Evolutionary conservation across 2,888 invertebrate species (phyloP).

Genomic region (Yponomeuta cagnagella): DNA sequence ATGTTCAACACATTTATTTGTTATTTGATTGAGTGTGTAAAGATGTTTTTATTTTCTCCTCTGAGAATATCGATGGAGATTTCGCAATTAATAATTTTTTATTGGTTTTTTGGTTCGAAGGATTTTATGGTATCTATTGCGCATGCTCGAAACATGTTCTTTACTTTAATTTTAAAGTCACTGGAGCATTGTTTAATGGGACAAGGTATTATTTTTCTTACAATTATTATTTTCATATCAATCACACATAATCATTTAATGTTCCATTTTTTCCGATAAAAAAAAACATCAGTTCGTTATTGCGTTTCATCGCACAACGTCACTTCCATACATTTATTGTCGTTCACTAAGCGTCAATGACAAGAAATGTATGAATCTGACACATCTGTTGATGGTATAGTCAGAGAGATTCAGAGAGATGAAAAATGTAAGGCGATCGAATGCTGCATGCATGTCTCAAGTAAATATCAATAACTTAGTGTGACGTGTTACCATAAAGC

Average conservation of each 20-base stretch:
- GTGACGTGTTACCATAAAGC: too few species aligned
- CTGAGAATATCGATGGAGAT: not conserved
- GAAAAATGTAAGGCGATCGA: not conserved
- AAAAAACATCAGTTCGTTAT: not conserved
- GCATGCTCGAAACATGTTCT: not conserved
- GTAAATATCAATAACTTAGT: not conserved
- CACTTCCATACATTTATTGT: too few species aligned
- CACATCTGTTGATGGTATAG: too few species aligned
- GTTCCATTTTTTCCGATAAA: not conserved
- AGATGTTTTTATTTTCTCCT: not conserved
- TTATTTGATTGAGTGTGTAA: constrained; percentile 4
- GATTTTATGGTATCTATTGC: constrained; percentile 1
- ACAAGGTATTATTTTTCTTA: constrained; percentile 1
- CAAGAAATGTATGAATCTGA: too few species aligned
- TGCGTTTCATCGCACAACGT: not conserved
- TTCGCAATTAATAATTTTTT: not conserved
- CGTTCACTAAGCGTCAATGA: too few species aligned
- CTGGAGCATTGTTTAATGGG: not conserved
- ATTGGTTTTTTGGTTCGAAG: not conserved
- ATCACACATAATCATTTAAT: not conserved
- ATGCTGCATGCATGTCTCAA: not conserved
- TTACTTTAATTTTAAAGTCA: not conserved
- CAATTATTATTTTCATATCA: constrained; percentile 2
- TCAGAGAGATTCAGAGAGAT: too few species aligned
- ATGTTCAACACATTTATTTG: too few species aligned